Conservation (phyloP, 37 sponge, comb jelly and placozoan genomes). For the Haliclona indistincta region DNA sequence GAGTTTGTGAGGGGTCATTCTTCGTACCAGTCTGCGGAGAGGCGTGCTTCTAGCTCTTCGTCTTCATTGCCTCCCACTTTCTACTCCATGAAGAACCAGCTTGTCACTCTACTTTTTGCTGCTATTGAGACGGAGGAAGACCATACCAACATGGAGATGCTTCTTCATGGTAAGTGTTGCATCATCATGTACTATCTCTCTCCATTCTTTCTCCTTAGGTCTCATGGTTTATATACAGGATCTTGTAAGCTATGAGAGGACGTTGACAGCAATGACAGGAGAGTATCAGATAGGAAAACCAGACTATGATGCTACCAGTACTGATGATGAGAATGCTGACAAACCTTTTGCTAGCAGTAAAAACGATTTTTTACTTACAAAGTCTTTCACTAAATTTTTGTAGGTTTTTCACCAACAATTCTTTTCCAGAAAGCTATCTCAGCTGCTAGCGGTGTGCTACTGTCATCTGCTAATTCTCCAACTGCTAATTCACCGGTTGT, state of each 20-base stretch:
- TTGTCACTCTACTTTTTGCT: conserved; percentile 50
- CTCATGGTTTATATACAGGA: neutral
- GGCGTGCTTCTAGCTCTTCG: too few species aligned
- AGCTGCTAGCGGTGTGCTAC: neutral
- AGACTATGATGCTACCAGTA: neutral
- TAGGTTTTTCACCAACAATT: neutral
- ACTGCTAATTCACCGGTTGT: conserved; percentile 18
- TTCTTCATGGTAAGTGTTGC: conserved; percentile 56
- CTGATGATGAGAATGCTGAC: neutral
- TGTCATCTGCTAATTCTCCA: neutral
- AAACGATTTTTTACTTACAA: neutral
- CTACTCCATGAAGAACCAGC: conserved; percentile 40
- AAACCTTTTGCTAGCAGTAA: neutral
- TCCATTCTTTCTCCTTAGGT: neutral
- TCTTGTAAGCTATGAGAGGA: conserved; percentile 42
- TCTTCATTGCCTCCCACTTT: too few species aligned
- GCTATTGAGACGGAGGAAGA: conserved; percentile 67
- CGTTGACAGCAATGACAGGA: neutral
- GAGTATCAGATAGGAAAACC: neutral
- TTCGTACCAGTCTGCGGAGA: too few species aligned
- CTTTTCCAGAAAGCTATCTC: neutral
- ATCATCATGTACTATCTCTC: conserved; percentile 19
- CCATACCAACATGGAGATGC: conserved; percentile 60
- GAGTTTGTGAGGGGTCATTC: neutral
- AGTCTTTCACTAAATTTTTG: too few species aligned